Evolutionary conservation across 2,113 vertebrate genomes (phyloP), one percentile per base, ranked within the genome.

Genomic region (rat (Rattus norvegicus)): DNA sequence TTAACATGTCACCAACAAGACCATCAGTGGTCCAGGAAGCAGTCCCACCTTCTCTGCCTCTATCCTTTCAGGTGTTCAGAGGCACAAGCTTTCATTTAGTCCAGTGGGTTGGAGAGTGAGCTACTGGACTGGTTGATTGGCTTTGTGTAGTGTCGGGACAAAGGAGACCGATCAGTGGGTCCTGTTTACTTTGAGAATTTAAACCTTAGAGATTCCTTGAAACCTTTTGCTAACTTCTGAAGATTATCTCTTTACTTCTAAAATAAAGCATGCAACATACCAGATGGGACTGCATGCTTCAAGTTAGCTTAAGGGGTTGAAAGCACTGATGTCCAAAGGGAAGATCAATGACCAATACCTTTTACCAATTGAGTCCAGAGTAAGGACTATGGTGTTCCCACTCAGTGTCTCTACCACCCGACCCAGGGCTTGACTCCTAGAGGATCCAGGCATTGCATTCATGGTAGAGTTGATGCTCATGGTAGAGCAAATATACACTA

Each of bases 351-450:
- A 65, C 43, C 47, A n/a, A 16, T 1, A 4, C 2, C 22, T 52
- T 84, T 24, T 12, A 59, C 6, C 9, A 11, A 33, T 0, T 4
- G 4, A 7, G 8, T n/a, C 28, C 2, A 4, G 13, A 28, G 0
- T 47, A 76, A 54, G 56, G 36, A 65, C 33, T 30, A 81, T 1
- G 59, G 26, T 43, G 49, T 39, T 24, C 24, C 14, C 17, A 0
- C 7, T 59, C 14, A 30, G 5, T 7, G 24, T 28, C 33, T 24
- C 11, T 19, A 14, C 4, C 20, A 4, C 26, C 24, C 8, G n/a
- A 5, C 19, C 1, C 30, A 43, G 17, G 7, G 26, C 6, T 5
- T 33, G 49, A 16, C n/a, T 59, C 49, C 7, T 26, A 8, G 20
- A 49, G 67, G 14, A 19, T 2, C 5, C 10, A 7, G 8, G 3